phyloP scores from a whole-genome alignment of 2,113 vertebrate species.

The Megaceryle torquata region DNA sequence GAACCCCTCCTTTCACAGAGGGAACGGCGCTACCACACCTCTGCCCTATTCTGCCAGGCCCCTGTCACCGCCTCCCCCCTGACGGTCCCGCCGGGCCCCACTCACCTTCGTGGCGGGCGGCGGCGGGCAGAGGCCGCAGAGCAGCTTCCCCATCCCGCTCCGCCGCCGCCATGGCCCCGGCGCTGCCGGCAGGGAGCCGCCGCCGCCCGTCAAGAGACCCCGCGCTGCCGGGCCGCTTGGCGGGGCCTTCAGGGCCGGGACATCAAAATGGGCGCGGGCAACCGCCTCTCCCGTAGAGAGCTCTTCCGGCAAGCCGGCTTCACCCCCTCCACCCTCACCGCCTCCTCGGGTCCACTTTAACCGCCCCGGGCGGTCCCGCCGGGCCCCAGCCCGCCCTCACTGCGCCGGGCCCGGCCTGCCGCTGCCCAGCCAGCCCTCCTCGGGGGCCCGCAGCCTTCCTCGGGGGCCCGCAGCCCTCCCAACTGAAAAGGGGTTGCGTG shows the following conservation, averaged over 20 bases:
- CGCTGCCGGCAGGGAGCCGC: background rate
- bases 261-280: fast-evolving
- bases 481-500: fast-evolving
- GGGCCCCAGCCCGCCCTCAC: background rate
- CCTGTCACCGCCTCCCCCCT: background rate
- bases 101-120: background rate
- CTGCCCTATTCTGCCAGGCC: fast-evolving
- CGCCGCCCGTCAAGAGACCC: background rate
- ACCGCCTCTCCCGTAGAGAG: fast-evolving
- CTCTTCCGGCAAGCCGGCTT: background rate
- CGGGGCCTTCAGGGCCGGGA: background rate
- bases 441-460: no score
- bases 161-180: no score
- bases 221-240: background rate
- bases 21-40: fast-evolving
- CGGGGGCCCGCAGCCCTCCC: no score
- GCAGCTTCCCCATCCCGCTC: no score
- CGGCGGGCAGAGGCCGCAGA: no score
- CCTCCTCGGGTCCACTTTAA: background rate
- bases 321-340: no score
- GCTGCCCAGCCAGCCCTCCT: no score
- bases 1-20: no score
- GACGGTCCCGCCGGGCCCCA: background rate
- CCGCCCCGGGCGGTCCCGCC: background rate
- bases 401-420: background rate